Base-by-base conservation (phyloP, 2,113 vertebrate species). In the Mesembrinibis cayennensis region DNA sequence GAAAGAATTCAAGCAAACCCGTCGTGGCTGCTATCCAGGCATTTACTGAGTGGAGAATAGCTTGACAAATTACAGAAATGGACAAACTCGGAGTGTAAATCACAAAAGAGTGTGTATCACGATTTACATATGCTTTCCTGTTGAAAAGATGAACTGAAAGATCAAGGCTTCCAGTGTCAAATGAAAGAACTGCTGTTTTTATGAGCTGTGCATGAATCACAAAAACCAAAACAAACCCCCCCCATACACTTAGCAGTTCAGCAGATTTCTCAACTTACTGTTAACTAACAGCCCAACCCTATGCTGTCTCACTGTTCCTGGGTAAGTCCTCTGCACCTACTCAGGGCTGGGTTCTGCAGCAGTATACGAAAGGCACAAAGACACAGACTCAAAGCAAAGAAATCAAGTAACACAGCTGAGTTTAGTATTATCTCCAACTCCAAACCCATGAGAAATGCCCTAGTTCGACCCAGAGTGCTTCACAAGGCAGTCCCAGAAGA, bases 1-100 rank as follows among this genome's bases (percentile, higher is more conserved):
- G 66, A 85, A 95, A 83, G 84, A 91, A 97, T 95, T 88, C 76
- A 90, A 90, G 76, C 82, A 95, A 95, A 47, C 66, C 71, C 65
- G 3, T 72, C n/a, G 26, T 95, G 91, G 90, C 89, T 79, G 73
- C 74, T 93, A 20, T 77, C 85, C 90, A 94, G 62, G 49, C 74
- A 80, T 95, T 73, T 74, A 61, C 56, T 58, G 58, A 87, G 69
- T 32, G 6, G 49, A 95, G 74, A 95, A 95, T 55, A 89, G 56
- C 78, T 85, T 62, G 84, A 91, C 73, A 94, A 95, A 77, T 86
- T 90, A 81, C 52, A 94, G 55, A 93, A 93, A 81, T 65, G 82
- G 87, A 93, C 87, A 95, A 97, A 94, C 66, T 94, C 22, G 0
- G 77, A 82, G 25, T 7, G 6, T 82, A 93, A 93, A 87, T 79